phyloP scores from a whole-genome alignment of 2,797 vertebrate species.

The Holocentrus rufus region DNA sequence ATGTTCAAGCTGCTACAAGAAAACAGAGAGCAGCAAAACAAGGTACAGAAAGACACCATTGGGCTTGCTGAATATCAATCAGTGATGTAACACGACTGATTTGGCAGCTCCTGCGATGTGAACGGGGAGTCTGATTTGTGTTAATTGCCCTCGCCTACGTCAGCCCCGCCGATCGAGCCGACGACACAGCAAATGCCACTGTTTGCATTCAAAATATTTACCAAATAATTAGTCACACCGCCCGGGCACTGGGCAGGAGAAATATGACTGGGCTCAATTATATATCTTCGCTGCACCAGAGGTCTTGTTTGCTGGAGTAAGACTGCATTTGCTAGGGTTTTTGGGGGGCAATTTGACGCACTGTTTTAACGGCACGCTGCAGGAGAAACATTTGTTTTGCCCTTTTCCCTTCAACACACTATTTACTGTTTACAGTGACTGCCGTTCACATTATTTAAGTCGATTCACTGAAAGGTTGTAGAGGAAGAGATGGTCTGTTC shows the following conservation, averaged over 20 bases:
- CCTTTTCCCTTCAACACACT: background rate
- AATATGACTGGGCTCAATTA: background rate
- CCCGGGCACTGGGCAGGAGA: slow-evolving; percentile 1
- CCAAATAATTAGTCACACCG: slow-evolving; percentile 20
- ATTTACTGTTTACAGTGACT: background rate
- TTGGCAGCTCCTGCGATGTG: slow-evolving; percentile 8
- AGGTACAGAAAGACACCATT: background rate
- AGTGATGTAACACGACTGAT: background rate
- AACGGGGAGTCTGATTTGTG: slow-evolving; percentile 18
- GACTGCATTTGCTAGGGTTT: background rate
- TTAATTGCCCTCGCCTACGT: slow-evolving; percentile 20
- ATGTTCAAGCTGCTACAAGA: background rate
- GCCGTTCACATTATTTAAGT: background rate
- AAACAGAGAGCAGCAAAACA: background rate
- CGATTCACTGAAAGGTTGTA: background rate
- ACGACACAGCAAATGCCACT: background rate
- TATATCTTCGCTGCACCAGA: background rate
- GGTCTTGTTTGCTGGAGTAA: background rate
- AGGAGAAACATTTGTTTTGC: background rate
- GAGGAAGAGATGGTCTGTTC: background rate
- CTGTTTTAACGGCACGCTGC: background rate
- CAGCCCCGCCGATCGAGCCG: background rate
- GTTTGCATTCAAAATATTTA: slow-evolving; percentile 32
- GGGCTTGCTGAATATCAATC: background rate
- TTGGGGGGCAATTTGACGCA: no score